Percentiles rank a stretch among this genome's conserved stretches.
Evolutionary conservation across 2,113 vertebrate species (phyloP).

Genomic region (Tautogolabrus adspersus): DNA sequence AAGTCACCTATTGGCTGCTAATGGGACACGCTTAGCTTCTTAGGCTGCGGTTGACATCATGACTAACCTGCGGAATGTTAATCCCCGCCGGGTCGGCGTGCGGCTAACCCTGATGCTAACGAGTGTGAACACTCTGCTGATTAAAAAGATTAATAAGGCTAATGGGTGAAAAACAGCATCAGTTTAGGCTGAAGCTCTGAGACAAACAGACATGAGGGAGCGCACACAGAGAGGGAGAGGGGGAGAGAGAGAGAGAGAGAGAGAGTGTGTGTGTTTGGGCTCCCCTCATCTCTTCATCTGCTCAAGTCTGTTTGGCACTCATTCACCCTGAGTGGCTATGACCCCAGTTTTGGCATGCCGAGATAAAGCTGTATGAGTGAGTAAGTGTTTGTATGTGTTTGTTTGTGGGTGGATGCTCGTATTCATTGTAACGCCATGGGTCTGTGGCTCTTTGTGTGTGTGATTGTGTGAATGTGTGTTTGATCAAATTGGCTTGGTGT

Average conservation of each 20-base stretch:
- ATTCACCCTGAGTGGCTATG: slow-evolving; percentile 63
- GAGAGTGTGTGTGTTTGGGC: slow-evolving; percentile 27
- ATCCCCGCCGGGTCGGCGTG: slow-evolving; percentile 49
- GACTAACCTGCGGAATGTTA: slow-evolving; percentile 70
- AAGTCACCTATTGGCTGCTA: slow-evolving; percentile 70
- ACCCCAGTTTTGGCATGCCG: slow-evolving; percentile 67
- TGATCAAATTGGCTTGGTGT: slow-evolving; percentile 39
- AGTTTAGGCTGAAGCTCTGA: slow-evolving; percentile 52
- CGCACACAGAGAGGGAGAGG: slow-evolving; percentile 14
- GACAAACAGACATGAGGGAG: slow-evolving; percentile 50
- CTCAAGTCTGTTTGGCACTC: slow-evolving; percentile 69
- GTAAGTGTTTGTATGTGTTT: slow-evolving; percentile 34
- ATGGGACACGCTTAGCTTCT: slow-evolving; percentile 48
- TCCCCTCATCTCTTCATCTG: slow-evolving; percentile 67
- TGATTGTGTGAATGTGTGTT: slow-evolving; percentile 13
- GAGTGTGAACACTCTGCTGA: slow-evolving; percentile 67
- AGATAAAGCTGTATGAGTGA: slow-evolving; percentile 52
- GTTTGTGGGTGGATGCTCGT: slow-evolving; percentile 8
- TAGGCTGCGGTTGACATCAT: slow-evolving; percentile 41
- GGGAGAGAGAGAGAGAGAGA: slow-evolving; percentile 6
- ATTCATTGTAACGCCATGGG: slow-evolving; percentile 22
- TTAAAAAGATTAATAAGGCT: slow-evolving; percentile 79
- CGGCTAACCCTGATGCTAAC: slow-evolving; percentile 59
- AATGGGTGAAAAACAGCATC: slow-evolving; percentile 69
- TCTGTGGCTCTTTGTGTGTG: slow-evolving; percentile 41